Base-by-base conservation (phyloP, 2,113 vertebrate species). In the Semicossyphus pulcher region DNA sequence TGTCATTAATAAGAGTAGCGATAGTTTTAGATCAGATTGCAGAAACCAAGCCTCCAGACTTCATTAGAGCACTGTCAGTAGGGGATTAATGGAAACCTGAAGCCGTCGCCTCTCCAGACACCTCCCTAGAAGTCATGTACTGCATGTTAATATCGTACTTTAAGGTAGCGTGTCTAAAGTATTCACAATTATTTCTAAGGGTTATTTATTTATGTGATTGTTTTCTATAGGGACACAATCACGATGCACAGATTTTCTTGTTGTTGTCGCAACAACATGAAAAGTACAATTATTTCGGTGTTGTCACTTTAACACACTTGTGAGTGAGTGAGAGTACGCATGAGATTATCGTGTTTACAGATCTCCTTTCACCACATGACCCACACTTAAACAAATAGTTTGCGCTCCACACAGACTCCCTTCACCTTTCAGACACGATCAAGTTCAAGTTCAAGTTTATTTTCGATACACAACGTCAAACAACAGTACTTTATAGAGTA, bases 41-140 rank as follows among this genome's bases (percentile, higher is more conserved):
- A 16, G n/a, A 53, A 65, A 61, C 3, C 20, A 49, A 31, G 1
- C 37, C 31, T 81, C 23, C 34, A 58, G 20, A 47, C 49, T 44
- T 25, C 54, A 42, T 51, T 44, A 10, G 28, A 58, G 28, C 3
- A 7, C 23, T 66, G 42, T 57, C 47, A 67, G 42, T 48, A 6
- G 3, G 11, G 16, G 8, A 49, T 70, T 52, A n/a, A 12, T 61
- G 10, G 44, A 78, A 75, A 82, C 61, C 12, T 51, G 36, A 78
- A 16, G 8, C 72, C 3, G 26, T 28, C 44, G 52, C 14, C 5
- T 21, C 23, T 64, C 32, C 34, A 68, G 18, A 63, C 51, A 37
- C n/a, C 21, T 63, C 60, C 6, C 11, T 25, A 7, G 15, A 32
- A 34, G 56, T 65, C 29, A 32, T 42, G n/a, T n/a, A n/a, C n/a